Percentiles rank a stretch among this genome's conserved stretches.
phyloP scores from a whole-genome alignment of 2,888 invertebrate genomes.

The Notocelia uddmanniana region DNA sequence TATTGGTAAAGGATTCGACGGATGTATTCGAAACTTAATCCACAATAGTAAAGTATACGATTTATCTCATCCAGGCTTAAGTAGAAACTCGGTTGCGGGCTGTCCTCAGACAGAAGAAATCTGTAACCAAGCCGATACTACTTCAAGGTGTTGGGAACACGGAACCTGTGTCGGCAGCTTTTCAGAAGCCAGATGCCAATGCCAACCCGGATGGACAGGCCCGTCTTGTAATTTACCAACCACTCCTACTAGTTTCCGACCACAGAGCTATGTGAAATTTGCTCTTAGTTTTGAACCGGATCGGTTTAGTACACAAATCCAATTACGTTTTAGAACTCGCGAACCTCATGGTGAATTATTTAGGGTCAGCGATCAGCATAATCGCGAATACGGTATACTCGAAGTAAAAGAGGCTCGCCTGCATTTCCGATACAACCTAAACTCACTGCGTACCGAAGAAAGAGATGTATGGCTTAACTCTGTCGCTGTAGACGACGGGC shows the following conservation, averaged over 20 bases:
- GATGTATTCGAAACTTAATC: constrained; percentile 97
- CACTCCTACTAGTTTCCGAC: constrained; percentile 96
- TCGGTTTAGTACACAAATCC: constrained; percentile 96
- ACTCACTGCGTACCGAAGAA: constrained; percentile 95
- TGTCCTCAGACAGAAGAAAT: constrained; percentile 97
- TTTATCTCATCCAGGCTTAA: constrained; percentile 96
- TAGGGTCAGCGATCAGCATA: constrained; percentile 97
- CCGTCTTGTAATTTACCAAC: constrained; percentile 94
- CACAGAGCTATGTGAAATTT: constrained; percentile 98
- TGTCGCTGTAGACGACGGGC: constrained; percentile 96
- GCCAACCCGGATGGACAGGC: constrained; percentile 98
- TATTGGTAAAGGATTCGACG: constrained; percentile 96
- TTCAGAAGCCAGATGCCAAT: constrained; percentile 95
- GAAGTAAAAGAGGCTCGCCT: constrained; percentile 95
- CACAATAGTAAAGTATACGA: constrained; percentile 99
- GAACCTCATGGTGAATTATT: constrained; percentile 97
- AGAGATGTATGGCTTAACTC: constrained; percentile 95
- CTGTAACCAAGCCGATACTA: constrained; percentile 94
- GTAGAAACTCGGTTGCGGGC: constrained; percentile 94
- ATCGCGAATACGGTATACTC: constrained; percentile 96
- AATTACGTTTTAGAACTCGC: constrained; percentile 96
- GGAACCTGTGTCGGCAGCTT: constrained; percentile 97
- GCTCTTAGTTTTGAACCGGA: constrained; percentile 97
- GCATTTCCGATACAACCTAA: constrained; percentile 96
- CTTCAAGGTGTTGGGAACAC: constrained; percentile 95